Evolutionary conservation across 2,113 vertebrate genomes (phyloP).

Genomic region (Cervus canadensis): DNA sequence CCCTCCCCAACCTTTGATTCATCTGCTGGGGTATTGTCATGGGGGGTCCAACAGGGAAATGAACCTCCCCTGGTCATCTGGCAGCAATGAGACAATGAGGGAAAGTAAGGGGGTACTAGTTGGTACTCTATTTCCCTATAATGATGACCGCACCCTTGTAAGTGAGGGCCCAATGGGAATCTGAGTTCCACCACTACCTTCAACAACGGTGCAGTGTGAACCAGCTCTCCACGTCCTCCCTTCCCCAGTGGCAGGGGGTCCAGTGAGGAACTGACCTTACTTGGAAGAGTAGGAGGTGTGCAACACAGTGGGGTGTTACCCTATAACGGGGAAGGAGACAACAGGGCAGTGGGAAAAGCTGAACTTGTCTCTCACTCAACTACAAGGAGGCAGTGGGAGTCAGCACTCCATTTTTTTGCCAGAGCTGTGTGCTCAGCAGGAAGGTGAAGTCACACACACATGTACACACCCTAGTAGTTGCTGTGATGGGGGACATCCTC

Average conservation of each 20-base stretch:
- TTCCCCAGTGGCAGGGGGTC: background rate
- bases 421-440: background rate
- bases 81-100: background rate
- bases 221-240: background rate
- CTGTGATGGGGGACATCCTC: background rate
- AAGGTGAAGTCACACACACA: background rate
- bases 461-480: background rate
- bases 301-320: background rate
- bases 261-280: background rate
- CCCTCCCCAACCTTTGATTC: background rate
- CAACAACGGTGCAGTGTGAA: background rate
- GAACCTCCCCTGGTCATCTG: background rate
- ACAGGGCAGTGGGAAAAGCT: background rate
- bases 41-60: background rate
- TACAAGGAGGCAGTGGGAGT: background rate
- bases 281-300: background rate
- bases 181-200: background rate
- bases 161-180: background rate
- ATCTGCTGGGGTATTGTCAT: background rate
- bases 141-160: background rate
- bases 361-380: background rate
- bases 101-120: background rate
- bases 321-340: background rate
- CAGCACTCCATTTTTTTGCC: background rate
- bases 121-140: background rate